Evolutionary conservation across 2,797 vertebrate genomes (phyloP), one percentile per base, ranked within the genome.

Genomic region (Acanthurus leucopareius): DNA sequence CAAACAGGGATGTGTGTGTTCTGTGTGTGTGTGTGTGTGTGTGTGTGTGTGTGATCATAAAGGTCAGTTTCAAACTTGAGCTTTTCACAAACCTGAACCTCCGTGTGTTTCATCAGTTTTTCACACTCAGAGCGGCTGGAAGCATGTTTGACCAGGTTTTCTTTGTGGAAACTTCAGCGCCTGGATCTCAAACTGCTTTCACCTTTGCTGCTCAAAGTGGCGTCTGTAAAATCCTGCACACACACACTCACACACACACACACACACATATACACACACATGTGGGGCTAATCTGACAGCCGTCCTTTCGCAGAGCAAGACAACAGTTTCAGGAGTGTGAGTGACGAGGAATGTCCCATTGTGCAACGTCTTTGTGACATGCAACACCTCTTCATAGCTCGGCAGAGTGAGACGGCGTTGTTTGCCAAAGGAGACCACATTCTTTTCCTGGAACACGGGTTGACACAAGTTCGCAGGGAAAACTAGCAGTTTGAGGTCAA

Each of bases 391-490:
- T 14, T 52, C 73, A 7, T 44, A 57, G 80, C 75, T 82, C 57
- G 15, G 73, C 45, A 60, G 51, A 54, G 52, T 32, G 38, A 63
- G 77, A n/a, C 81, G 0, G 22, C 10, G 14, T 75, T 84, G 79
- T 91, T 90, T 86, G 88, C 80, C 52, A 47, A 86, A 85, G 51
- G 80, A 83, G 73, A 74, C 69, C 51, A 1, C 86, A 61, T 80
- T 87, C 80, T 86, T 89, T 61, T 72, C 63, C 5, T 1, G 63
- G 3, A 42, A 17, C 75, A 22, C 47, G 48, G 65, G 86, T 80
- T 86, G 76, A 86, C 75, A 47, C 80, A 69, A 76, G 91, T 82
- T 81, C 66, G 62, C 74, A 3, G 75, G 45, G 44, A 75, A 77
- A 85, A 53, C 42, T n/a, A 22, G 72, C n/a, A 56, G 72, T 89